Conservation (phyloP, 2,797 vertebrate species). For the Myoxocephalus aenaeus region DNA sequence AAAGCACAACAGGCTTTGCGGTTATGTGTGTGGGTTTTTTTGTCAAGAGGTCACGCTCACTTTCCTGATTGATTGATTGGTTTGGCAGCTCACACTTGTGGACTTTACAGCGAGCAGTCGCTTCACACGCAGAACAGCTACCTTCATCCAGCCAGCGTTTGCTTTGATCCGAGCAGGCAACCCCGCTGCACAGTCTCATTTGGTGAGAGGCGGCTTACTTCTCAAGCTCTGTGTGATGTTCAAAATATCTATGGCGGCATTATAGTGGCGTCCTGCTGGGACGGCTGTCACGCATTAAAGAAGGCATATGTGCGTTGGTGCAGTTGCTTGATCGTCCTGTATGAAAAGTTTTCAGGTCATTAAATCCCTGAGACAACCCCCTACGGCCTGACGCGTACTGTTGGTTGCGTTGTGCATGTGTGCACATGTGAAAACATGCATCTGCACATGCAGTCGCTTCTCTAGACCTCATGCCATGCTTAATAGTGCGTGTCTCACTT, state of each 20-base stretch:
- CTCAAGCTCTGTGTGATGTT: constrained; percentile 53
- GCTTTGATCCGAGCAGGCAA: constrained; percentile 46
- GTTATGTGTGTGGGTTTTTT: background rate
- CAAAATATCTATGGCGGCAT: constrained; percentile 58
- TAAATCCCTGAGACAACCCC: constrained; percentile 20
- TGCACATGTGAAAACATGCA: background rate
- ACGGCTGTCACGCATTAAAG: constrained; percentile 41
- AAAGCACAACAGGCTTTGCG: constrained; percentile 22
- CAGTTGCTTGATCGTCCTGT: constrained; percentile 15
- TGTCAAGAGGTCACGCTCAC: background rate
- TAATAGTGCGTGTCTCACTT: background rate
- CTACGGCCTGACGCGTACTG: background rate
- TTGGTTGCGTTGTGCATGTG: background rate
- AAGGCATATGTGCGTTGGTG: constrained; percentile 29
- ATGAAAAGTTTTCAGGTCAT: constrained; percentile 12
- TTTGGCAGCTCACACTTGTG: constrained; percentile 35
- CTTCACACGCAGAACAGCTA: constrained; percentile 1
- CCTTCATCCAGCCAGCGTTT: constrained; percentile 22
- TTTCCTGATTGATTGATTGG: constrained; percentile 9
- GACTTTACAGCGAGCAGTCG: background rate
- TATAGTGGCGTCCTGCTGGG: constrained; percentile 54
- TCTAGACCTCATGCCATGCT: background rate
- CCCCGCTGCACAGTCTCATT: constrained; percentile 23
- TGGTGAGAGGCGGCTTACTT: constrained; percentile 26
- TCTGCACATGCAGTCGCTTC: background rate